A percentile compares a stretch with the other conserved stretches of the same genome.
Evolutionary conservation across 2,888 invertebrate genomes (phyloP).

Genomic region (Chrysotoxum bicinctum): DNA sequence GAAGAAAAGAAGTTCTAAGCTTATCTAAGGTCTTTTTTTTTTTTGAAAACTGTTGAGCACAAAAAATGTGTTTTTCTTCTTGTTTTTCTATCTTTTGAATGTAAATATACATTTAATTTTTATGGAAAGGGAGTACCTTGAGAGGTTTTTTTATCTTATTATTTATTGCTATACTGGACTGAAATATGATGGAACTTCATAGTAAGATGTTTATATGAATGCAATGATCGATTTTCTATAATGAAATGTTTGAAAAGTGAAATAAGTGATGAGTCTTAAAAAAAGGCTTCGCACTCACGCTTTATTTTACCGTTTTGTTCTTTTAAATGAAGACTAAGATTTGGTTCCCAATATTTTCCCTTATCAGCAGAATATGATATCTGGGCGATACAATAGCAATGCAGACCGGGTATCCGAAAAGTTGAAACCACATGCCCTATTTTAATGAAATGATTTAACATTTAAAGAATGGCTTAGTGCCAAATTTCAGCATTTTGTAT

Average conservation of each 20-base stretch:
- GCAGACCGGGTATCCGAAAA: no score
- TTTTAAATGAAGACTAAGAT: no score
- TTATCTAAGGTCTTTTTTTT: conserved; percentile 20
- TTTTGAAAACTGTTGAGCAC: conserved; percentile 26
- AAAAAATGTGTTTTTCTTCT: conserved; percentile 2
- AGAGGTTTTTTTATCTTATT: neutral
- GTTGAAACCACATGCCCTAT: no score
- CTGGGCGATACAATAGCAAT: no score
- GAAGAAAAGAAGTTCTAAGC: conserved; percentile 20
- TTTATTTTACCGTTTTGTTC: no score
- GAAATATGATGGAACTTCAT: neutral
- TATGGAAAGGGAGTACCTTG: neutral
- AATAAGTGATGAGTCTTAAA: neutral
- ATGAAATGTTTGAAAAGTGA: neutral
- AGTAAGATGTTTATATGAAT: neutral
- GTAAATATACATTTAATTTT: conserved; percentile 3
- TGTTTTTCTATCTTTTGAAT: conserved; percentile 32
- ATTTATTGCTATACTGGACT: neutral
- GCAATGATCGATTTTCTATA: conserved; percentile 2
- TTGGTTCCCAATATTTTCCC: no score
- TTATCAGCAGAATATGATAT: no score
- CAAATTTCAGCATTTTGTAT: no score
- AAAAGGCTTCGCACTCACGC: neutral
- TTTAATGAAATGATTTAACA: no score
- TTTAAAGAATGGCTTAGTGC: no score